Base-by-base conservation (phyloP, 2,888 invertebrate genomes). In the Acanthococcus lagerstroemiae region DNA sequence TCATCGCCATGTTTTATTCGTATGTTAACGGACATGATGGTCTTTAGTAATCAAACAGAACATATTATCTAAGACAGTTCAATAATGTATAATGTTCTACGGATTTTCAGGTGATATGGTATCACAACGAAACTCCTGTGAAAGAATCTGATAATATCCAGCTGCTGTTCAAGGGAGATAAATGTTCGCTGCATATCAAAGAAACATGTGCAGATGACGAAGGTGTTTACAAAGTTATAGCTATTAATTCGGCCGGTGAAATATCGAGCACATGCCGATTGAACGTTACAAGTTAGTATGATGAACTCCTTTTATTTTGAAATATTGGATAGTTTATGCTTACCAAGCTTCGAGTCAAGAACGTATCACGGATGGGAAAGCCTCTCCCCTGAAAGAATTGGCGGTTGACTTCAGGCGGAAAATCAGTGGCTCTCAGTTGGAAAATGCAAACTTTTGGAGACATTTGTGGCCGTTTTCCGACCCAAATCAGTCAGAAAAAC, bases 181-280 rank as follows among this genome's bases (percentile, higher is more conserved):
- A 84, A 26, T 88, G 88, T 72, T 86, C 87, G 1, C 75, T 87
- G 46, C 78, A 87, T 44, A 85, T 88, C 60, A 82, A 84, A 71
- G 84, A 86, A 74, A 87, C 85, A 0, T 83, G 84, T 70, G 77
- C 84, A 21, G 87, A 88, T 74, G 89, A 90, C 75, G 83, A 83
- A 44, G 90, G 90, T 12, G 79, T 82, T 69, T 92, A 91, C 74
- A 86, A 84, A 76, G 88, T 88, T 26, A 84, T 87, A 15, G 91
- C 90, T 30, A 82, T 88, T 66, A 92, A 92, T 77, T 85, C 86
- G 46, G 86, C 86, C n/a, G 92, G 92, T 9, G 86, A 88, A 75
- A 87, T 86, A 0, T 84, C 84, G 6, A 88, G 87, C 73, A 79
- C 81, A 68, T 88, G 88, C 73, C 78, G 78, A 30, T 78, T 90